Evolutionary conservation across 2,888 invertebrate genomes (phyloP).

Genomic region (Dolichomitus sp.): DNA sequence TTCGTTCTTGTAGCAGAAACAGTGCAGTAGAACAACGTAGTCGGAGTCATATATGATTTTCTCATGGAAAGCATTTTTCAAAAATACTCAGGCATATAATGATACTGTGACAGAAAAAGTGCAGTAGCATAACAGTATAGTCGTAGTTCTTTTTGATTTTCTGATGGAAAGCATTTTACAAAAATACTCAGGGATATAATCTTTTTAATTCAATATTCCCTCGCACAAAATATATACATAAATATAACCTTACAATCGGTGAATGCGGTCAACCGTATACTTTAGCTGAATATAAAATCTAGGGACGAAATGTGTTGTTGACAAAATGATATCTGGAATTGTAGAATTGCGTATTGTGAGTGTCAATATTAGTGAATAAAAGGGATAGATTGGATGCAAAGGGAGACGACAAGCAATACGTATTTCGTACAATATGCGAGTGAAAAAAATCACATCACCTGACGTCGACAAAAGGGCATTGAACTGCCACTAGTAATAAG

Average conservation of each 20-base stretch:
- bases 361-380: not conserved
- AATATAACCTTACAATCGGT: not conserved
- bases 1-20: not conserved
- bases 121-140: not conserved
- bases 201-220: no score
- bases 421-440: not conserved
- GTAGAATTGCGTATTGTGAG: not conserved
- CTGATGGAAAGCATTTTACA: not conserved
- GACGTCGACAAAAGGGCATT: constrained; percentile 4
- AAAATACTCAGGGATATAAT: not conserved
- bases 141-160: not conserved
- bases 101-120: not conserved
- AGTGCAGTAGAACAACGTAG: not conserved
- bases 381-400: not conserved
- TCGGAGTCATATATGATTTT: not conserved
- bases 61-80: not conserved
- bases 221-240: not conserved
- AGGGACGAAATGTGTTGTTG: not conserved
- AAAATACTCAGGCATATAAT: not conserved
- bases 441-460: not conserved
- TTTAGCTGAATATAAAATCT: not conserved
- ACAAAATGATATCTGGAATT: not conserved
- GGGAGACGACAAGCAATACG: not conserved
- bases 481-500: constrained; percentile 15
- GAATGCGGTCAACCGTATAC: not conserved